Percentiles rank a stretch among this genome's conserved stretches.
These are phyloP conservation scores for Poecilia latipinna DNA, from an alignment of 2,113 vertebrate genomes.

Conservation along the genomic window DNA sequence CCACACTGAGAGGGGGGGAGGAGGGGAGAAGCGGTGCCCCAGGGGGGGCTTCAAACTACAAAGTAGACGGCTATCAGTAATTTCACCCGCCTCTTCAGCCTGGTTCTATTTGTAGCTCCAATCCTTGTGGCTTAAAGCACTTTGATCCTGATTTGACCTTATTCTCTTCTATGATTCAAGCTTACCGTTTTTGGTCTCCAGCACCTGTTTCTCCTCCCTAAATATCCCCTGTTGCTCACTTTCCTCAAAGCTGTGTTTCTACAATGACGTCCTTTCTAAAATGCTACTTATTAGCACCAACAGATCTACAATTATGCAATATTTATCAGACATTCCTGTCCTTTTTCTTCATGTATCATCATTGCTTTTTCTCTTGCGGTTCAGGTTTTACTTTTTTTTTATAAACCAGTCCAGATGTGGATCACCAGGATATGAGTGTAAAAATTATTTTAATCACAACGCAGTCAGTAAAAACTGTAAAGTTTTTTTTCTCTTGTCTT, in stretches of 20 bases:
- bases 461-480: no score
- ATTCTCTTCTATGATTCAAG: slow-evolving; percentile 20
- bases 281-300: slow-evolving; percentile 13
- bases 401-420: no score
- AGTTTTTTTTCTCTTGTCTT: no score
- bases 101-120: slow-evolving; percentile 18
- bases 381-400: no score
- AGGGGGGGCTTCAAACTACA: not conserved
- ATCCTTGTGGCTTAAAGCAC: slow-evolving; percentile 18
- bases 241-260: slow-evolving; percentile 15
- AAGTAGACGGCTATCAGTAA: slow-evolving; percentile 12
- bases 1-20: not conserved
- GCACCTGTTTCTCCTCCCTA: slow-evolving; percentile 14
- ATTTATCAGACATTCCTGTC: no score
- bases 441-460: no score
- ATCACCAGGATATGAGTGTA: no score
- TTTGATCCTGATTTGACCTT: slow-evolving; percentile 43
- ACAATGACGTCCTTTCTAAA: slow-evolving; percentile 14
- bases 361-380: no score
- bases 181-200: slow-evolving; percentile 13
- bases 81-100: not conserved
- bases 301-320: slow-evolving; percentile 4
- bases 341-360: no score
- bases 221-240: not conserved
- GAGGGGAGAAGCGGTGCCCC: not conserved